A percentile compares a stretch with the other conserved stretches of the same genome.
phyloP scores from a whole-genome alignment of 92 coral and sea anemone genomes.

The Paragorgia papillata region DNA sequence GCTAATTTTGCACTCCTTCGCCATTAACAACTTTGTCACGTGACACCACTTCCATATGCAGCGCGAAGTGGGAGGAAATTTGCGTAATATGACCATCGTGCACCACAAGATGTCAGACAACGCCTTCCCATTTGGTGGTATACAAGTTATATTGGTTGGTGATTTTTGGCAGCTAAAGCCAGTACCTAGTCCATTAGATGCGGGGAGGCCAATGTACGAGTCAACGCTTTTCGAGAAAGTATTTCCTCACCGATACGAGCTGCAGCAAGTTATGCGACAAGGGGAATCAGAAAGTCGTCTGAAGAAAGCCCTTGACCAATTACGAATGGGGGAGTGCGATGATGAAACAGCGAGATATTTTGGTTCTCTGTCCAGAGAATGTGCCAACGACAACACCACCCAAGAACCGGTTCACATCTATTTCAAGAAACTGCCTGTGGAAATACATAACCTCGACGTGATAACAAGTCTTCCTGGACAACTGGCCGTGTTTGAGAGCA shows the following conservation, averaged over 20 bases:
- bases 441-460: constrained; percentile 43
- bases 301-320: constrained; percentile 33
- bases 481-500: constrained; percentile 42
- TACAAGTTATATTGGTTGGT: too few species aligned
- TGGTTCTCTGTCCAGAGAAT: constrained; percentile 40
- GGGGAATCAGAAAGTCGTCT: constrained; percentile 15
- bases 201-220: constrained; percentile 25
- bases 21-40: too few species aligned
- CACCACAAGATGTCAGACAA: too few species aligned
- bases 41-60: too few species aligned
- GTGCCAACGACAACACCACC: not conserved
- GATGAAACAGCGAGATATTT: constrained; percentile 24
- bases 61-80: too few species aligned
- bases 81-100: too few species aligned
- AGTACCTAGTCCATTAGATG: constrained; percentile 23
- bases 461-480: constrained; percentile 49
- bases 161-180: too few species aligned
- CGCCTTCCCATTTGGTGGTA: too few species aligned
- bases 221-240: constrained; percentile 31
- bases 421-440: constrained; percentile 54
- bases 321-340: constrained; percentile 56
- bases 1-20: too few species aligned
- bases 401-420: constrained; percentile 45
- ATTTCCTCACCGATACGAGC: constrained; percentile 58
- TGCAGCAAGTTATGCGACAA: constrained; percentile 43